Conservation (phyloP, 1,140 invertebrate species). For the Monomorium pharaonis region DNA sequence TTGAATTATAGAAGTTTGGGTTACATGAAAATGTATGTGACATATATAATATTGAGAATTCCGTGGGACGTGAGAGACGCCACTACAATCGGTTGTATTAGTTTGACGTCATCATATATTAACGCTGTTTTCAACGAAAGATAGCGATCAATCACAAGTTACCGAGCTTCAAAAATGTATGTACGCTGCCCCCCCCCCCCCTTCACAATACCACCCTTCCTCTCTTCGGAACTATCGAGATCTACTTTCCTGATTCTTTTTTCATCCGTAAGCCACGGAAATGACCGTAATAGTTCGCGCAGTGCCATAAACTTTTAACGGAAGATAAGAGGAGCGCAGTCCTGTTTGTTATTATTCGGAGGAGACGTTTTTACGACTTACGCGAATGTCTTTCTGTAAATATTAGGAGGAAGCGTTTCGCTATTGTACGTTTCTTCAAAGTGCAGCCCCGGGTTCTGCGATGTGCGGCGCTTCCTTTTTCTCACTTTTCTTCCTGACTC, state of each 20-base stretch:
- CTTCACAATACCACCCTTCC: background rate
- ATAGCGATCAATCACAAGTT: background rate
- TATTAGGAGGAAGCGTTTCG: slow-evolving; percentile 69
- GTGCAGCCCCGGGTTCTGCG: slow-evolving; percentile 67
- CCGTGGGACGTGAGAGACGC: background rate
- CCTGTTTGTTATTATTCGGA: slow-evolving; percentile 57
- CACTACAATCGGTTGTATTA: slow-evolving; percentile 1
- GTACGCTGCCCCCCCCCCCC: too few species aligned
- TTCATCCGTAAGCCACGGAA: slow-evolving; percentile 2
- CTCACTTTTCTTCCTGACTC: slow-evolving; percentile 70
- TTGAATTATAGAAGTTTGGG: slow-evolving; percentile 12
- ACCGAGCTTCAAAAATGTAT: background rate
- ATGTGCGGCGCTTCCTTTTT: slow-evolving; percentile 72
- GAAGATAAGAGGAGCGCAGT: slow-evolving; percentile 16
- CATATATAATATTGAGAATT: background rate
- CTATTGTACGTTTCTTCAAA: slow-evolving; percentile 73
- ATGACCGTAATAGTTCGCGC: slow-evolving; percentile 9
- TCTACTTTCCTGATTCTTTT: background rate
- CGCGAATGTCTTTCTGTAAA: slow-evolving; percentile 67
- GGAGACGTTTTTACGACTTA: slow-evolving; percentile 43
- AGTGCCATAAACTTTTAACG: slow-evolving; percentile 23
- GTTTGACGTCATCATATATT: slow-evolving; percentile 18
- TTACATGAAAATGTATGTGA: background rate
- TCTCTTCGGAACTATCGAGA: background rate
- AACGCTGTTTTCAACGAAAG: background rate